phyloP scores from a whole-genome alignment of 2,113 vertebrate genomes.

The Fukomys damarensis region DNA sequence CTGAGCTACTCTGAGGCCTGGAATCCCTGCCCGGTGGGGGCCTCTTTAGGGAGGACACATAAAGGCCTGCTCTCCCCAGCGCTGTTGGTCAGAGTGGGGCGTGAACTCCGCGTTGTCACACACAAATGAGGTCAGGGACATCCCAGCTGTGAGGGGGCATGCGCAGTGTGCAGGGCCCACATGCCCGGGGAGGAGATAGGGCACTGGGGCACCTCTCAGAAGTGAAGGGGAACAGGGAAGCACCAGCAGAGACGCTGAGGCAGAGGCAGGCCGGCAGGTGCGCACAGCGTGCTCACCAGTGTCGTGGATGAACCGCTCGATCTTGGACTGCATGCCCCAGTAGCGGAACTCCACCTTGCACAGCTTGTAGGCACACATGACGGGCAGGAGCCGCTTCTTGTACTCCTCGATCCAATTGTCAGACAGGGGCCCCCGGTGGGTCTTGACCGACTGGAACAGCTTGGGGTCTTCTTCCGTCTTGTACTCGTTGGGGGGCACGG shows the following conservation, averaged over 20 bases:
- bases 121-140: background rate
- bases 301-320: conserved; percentile 98
- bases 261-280: fast-evolving
- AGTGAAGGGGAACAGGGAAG: fast-evolving
- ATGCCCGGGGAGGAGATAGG: no score
- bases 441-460: conserved; percentile 94
- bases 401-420: conserved; percentile 97
- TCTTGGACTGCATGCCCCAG: conserved; percentile 99
- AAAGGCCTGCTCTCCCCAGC: background rate
- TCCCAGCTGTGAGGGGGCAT: background rate
- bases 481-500: conserved; percentile 95
- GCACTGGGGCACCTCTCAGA: background rate
- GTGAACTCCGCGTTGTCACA: background rate
- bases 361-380: conserved; percentile 99
- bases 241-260: fast-evolving
- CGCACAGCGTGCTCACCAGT: conserved; percentile 90
- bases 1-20: no score
- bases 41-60: background rate
- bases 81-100: background rate
- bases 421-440: conserved; percentile 93
- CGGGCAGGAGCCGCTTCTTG: conserved; percentile 90
- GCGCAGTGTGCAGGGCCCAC: background rate
- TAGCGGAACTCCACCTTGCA: conserved; percentile 99
- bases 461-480: conserved; percentile 96
- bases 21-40: no score